These are phyloP conservation scores for Hermaeophaga mercurialis DNA, from an alignment of 2,888 invertebrate genomes.

Conservation along the genomic window DNA sequence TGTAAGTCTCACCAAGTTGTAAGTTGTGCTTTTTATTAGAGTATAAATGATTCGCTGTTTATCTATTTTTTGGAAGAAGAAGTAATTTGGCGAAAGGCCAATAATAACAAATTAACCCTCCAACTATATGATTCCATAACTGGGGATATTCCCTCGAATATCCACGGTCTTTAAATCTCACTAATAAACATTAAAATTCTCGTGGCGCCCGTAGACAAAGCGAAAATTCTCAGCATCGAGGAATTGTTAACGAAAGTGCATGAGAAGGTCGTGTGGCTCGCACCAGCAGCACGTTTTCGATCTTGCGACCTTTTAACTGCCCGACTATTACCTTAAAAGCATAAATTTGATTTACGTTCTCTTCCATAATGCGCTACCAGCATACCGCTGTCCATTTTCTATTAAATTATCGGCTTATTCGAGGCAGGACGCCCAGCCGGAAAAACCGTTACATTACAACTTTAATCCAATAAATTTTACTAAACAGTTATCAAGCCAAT, in stretches of 20 bases:
- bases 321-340: slow-evolving; percentile 35
- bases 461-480: slow-evolving; percentile 8
- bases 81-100: no score
- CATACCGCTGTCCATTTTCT: slow-evolving; percentile 28
- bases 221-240: no score
- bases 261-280: not conserved
- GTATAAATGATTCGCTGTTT: no score
- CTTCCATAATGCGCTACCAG: slow-evolving; percentile 30
- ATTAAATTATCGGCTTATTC: slow-evolving; percentile 29
- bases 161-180: no score
- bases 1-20: no score
- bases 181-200: no score
- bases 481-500: slow-evolving; percentile 1
- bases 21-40: no score
- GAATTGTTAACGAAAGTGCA: not conserved
- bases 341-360: slow-evolving; percentile 32
- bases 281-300: slow-evolving; percentile 23
- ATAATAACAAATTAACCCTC: no score
- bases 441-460: slow-evolving; percentile 5
- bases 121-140: no score
- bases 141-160: no score
- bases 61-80: no score
- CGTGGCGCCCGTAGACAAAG: no score
- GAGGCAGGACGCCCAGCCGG: not conserved
- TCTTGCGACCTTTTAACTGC: slow-evolving; percentile 35